Evolutionary conservation across 2,888 invertebrate genomes (phyloP), one percentile per base, ranked within the genome.

Genomic region (Junonia oenone): DNA sequence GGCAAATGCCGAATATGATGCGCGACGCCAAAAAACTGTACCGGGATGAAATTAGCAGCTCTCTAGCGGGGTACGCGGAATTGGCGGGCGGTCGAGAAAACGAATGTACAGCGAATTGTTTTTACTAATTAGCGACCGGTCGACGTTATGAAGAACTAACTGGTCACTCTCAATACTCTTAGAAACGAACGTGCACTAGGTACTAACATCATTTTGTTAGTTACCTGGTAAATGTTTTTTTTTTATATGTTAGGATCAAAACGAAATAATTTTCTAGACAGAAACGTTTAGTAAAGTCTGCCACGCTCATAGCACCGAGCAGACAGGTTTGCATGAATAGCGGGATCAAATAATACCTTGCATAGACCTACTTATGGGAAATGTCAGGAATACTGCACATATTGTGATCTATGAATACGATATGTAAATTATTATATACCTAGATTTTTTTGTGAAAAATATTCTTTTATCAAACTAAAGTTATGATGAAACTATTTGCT

Each of bases 1-100:
- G 78, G 73, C 88, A 84, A 88, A 88, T 87, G 83, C 89, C 90
- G 88, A 90, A 89, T 90, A 89, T 89, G 89, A 89, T 84, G 88
- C 86, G 81, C 84, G 86, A 79, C 81, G 78, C 77, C 72, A 83
- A 89, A 89, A 90, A 90, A 88, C 82, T 76, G 73, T 83, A 79
- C 82, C 72, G 80, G 86, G 85, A 80, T 81, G 86, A 88, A 89
- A 89, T 89, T 89, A 89, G 88, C 87, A 86, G 87, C 81, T 85
- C 83, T 87, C 88, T 89, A 88, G 87, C 80, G 81, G 80, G 77
- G 79, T 87, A 88, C 87, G 83, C 72, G 82, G 89, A 88, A 89
- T 81, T 87, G 87, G 84, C 86, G 87, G 89, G 88, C 88, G 88
- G 87, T 88, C 85, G 85, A 78, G 73, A 75, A 77, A 75, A 81